Evolutionary conservation across 1,140 invertebrate genomes (phyloP).

Genomic region (Homarus americanus): DNA sequence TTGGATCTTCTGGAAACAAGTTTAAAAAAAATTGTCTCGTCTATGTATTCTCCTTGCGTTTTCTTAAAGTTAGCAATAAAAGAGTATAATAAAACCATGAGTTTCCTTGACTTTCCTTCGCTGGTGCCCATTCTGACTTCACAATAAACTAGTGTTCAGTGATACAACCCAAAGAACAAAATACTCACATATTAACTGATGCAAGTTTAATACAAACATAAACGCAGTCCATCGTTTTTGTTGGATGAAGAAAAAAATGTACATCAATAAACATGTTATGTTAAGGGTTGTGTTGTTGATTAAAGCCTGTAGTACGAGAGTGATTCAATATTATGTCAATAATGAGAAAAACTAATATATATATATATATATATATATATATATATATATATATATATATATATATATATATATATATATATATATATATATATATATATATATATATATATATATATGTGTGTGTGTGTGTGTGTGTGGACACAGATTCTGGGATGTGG

Average conservation of each 20-base stretch:
- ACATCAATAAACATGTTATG: not conserved
- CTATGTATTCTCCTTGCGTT: slow-evolving; percentile 61
- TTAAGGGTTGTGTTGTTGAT: not conserved
- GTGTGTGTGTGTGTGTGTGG: not conserved
- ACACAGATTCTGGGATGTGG: not conserved
- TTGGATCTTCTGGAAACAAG: slow-evolving; percentile 27
- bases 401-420: slow-evolving; percentile 13
- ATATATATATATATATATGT: slow-evolving; percentile 10
- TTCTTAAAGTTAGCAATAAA: slow-evolving; percentile 62
- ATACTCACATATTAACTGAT: not conserved
- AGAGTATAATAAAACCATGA: slow-evolving; percentile 32
- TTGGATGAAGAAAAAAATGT: not conserved
- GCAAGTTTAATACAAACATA: not conserved
- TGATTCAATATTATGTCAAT: not conserved
- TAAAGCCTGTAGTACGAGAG: not conserved
- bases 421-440: slow-evolving; percentile 13
- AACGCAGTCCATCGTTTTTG: not conserved
- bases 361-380: slow-evolving; percentile 13
- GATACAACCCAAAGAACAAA: not conserved
- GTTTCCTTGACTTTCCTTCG: not conserved
- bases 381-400: slow-evolving; percentile 13
- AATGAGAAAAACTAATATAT: no score
- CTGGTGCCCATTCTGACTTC: no score
- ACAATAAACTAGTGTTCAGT: not conserved
- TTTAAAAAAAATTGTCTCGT: slow-evolving; percentile 37